phyloP scores from a whole-genome alignment of 2,888 invertebrate genomes.

The Lasius platythorax region DNA sequence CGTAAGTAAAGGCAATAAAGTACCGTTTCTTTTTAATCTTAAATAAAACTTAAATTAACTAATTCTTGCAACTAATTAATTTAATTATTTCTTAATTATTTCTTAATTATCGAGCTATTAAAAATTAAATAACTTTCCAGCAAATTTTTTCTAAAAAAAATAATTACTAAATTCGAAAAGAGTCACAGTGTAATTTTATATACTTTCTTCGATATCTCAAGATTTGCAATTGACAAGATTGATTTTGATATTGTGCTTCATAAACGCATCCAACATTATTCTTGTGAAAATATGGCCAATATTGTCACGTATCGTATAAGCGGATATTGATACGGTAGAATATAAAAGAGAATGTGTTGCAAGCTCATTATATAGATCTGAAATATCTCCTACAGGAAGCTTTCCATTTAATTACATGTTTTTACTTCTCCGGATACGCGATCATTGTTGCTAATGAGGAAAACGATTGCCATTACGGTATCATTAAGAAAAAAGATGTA shows the following conservation, averaged over 20 bases:
- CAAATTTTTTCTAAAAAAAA: not conserved
- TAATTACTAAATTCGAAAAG: not conserved
- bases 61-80: too few relatives aligned
- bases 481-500: conserved; percentile 5
- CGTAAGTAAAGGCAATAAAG: too few relatives aligned
- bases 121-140: not conserved
- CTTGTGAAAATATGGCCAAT: not conserved
- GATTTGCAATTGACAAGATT: not conserved
- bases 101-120: not conserved
- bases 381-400: not conserved
- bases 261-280: not conserved
- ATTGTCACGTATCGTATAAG: not conserved
- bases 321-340: not conserved
- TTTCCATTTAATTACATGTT: conserved; percentile 29
- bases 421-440: conserved; percentile 6
- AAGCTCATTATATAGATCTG: not conserved
- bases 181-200: not conserved
- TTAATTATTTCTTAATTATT: not conserved
- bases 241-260: not conserved
- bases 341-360: not conserved
- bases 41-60: too few relatives aligned
- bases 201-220: not conserved
- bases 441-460: conserved; percentile 43
- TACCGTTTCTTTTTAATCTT: too few relatives aligned
- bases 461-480: conserved; percentile 9